These are phyloP conservation scores for Hirudinaria manillensis DNA, from an alignment of 2,888 invertebrate species.

Conservation along the genomic window DNA sequence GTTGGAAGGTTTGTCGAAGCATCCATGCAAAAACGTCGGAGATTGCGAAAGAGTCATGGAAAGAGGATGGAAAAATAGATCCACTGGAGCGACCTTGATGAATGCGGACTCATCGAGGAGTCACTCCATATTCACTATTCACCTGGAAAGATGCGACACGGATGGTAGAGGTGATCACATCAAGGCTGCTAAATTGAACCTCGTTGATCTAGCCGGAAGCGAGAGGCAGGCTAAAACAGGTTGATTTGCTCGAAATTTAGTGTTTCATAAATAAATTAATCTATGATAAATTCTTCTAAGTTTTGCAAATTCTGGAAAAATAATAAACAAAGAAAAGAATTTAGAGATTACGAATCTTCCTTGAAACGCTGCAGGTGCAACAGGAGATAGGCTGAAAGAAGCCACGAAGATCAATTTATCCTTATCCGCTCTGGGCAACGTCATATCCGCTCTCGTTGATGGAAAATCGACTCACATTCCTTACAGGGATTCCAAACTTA, in stretches of 20 bases:
- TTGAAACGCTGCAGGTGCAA: slow-evolving; percentile 63
- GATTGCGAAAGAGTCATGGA: slow-evolving; percentile 73
- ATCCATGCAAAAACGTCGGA: slow-evolving; percentile 70
- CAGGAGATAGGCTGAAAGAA: slow-evolving; percentile 76
- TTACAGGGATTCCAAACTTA: slow-evolving; percentile 78
- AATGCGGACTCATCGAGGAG: slow-evolving; percentile 75
- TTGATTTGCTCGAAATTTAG: slow-evolving; percentile 39
- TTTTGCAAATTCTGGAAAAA: neutral
- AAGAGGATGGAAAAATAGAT: slow-evolving; percentile 71
- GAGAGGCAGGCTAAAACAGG: slow-evolving; percentile 75
- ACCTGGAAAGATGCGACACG: slow-evolving; percentile 68
- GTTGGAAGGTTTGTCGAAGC: slow-evolving; percentile 63
- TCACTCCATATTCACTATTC: slow-evolving; percentile 80
- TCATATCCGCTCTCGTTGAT: slow-evolving; percentile 78
- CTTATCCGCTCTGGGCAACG: slow-evolving; percentile 78
- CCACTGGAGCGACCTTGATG: slow-evolving; percentile 80
- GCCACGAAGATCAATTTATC: slow-evolving; percentile 84
- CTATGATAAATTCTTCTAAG: no score
- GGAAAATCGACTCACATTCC: slow-evolving; percentile 73
- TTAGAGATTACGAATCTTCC: neutral
- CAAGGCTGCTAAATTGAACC: slow-evolving; percentile 69
- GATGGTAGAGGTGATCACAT: slow-evolving; percentile 59
- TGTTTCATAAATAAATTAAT: no score
- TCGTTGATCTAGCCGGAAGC: slow-evolving; percentile 82
- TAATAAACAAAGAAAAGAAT: neutral